Evolutionary conservation across 2,797 vertebrate species (phyloP), one percentile per base, ranked within the genome.

Genomic region (Trachurus trachurus): DNA sequence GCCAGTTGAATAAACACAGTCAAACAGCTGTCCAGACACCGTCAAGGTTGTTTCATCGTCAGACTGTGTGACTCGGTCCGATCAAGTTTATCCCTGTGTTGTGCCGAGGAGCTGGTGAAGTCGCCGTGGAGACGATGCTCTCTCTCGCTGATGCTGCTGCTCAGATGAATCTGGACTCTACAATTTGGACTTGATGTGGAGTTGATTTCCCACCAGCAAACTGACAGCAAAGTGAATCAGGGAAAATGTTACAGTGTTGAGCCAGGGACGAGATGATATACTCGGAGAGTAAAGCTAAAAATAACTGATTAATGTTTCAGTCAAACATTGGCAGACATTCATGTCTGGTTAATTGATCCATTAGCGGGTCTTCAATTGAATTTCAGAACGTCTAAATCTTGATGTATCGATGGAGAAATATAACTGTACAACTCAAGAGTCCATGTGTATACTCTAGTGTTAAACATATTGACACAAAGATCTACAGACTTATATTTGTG

Each of bases 1-100:
- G 69, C 74, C 87, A 81, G 87, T 90, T 75, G 58, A 88, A 85
- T 85, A 78, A 82, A 72, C 54, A 21, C 74, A 80, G 76, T 76
- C 76, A 22, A 50, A 44, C 53, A 71, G 80, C 81, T 88, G 81
- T 52, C 66, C 31, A 52, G 58, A 22, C 22, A 66, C 6, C 5
- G 59, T 78, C 78, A 86, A 86, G 83, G 81, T 77, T 78, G 80
- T 84, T 81, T 81, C 16, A 57, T 70, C 77, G 39, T 39, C 16
- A 65, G 53, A 54, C 60, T 39, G 65, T 74, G 66, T 26, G 49
- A 76, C 76, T 31, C 61, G 0, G 37, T 59, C 26, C 15, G 31
- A 65, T 78, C 34, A 65, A 26, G 52, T 47, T 34, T 58, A 22
- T 31, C n/a, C 53, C 63, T 59, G 62, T 66, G 66, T 60, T 16